Base-by-base conservation (phyloP, 2,888 invertebrate species). In the Eilema depressum region DNA sequence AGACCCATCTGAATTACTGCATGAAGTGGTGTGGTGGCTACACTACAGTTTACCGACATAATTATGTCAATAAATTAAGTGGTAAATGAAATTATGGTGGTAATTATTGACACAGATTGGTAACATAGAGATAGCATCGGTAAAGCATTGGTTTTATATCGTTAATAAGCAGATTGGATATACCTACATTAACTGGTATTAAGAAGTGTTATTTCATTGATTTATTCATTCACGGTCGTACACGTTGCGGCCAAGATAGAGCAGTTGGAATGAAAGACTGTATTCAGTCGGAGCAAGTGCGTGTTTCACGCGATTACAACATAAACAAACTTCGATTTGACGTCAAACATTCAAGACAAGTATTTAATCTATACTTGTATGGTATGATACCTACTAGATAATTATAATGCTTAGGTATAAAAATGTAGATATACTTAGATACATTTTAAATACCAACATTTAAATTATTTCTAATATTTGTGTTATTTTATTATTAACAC, bases 261-360 rank as follows among this genome's bases (percentile, higher is more conserved):
- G 78, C 75, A 77, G 77, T 80, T 76, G 70, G 75, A 81, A 76
- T 79, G 69, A 75, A 81, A 77, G 76, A 77, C 76, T 77, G 78
- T 76, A 75, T 74, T 77, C 69, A 69, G 71, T 47, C 69, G 30
- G 61, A 33, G n/a, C n/a, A 28, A 70, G 76, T 86, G 88, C 91
- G 89, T 89, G 89, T 66, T 74, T 79, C 89, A 89, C 89, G 89
- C 90, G 81, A 90, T 86, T 75, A 70, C 66, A 72, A 79, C 86
- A 86, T 88, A 86, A 88, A 88, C 82, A 80, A 86, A 84, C 82
- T 86, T 87, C 81, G 84, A 85, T 79, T 79, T 85, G 80, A 87
- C 85, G 86, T 84, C 86, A 78, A 71, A 81, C 68, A 74, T 71
- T 56, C 63, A 70, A 57, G 63, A 68, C 64, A 79, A 72, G 68